A percentile compares a stretch with the other conserved stretches of the same genome.
Conservation (phyloP, 2,888 invertebrate species). For the Dasypolia templi region DNA sequence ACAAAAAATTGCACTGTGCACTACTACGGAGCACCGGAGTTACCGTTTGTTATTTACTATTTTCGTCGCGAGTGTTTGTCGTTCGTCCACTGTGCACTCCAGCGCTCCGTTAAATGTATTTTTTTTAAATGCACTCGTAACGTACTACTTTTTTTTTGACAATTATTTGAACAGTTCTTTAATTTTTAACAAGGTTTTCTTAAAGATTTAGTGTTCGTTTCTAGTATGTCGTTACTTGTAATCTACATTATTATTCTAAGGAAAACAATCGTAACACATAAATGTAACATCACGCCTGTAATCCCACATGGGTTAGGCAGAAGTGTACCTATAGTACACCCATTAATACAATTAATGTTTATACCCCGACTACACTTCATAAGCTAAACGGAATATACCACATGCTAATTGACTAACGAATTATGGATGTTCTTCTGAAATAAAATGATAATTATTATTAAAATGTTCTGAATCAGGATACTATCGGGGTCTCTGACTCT, state of each 20-base stretch:
- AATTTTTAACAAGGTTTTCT: neutral
- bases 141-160: neutral
- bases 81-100: slow-evolving; percentile 25
- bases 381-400: no score
- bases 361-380: neutral
- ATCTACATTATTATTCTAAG: neutral
- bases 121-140: slow-evolving; percentile 16
- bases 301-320: no score
- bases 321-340: no score
- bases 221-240: neutral
- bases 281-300: no score
- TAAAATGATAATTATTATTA: no score
- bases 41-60: slow-evolving; percentile 8
- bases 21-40: slow-evolving; percentile 10
- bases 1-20: neutral
- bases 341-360: neutral
- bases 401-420: no score
- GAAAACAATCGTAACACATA: neutral
- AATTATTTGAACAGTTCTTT: neutral
- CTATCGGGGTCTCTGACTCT: neutral
- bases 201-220: neutral
- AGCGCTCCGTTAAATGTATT: slow-evolving; percentile 18
- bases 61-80: slow-evolving; percentile 43
- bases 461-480: neutral
- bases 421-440: no score